Percentiles rank a stretch among this genome's conserved stretches.
phyloP scores from a whole-genome alignment of 2,888 invertebrate genomes.

The Cordilura impudica region DNA sequence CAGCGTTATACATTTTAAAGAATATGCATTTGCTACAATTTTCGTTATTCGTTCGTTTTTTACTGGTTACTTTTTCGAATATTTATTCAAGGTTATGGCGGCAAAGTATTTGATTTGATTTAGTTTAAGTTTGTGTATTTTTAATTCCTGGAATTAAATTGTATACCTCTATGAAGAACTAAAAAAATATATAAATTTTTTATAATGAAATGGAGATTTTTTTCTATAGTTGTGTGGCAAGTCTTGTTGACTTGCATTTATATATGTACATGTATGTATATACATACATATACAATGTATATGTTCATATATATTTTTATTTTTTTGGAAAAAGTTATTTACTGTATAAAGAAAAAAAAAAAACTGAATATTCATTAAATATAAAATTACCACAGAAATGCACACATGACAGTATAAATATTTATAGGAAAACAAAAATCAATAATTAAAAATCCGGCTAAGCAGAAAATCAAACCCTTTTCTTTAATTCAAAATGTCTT shows the following conservation, averaged over 20 bases:
- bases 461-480: not conserved
- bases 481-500: not conserved
- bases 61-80: conserved; percentile 16
- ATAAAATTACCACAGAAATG: conserved; percentile 56
- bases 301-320: no score
- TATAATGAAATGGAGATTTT: conserved; percentile 56
- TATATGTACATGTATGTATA: no score
- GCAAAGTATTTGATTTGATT: conserved; percentile 63
- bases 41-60: conserved; percentile 20
- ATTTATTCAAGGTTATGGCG: conserved; percentile 60
- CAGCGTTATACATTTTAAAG: conserved; percentile 31
- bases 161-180: conserved; percentile 69
- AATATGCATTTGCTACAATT: conserved; percentile 56
- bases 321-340: conserved; percentile 31
- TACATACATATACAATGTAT: no score
- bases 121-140: conserved; percentile 57
- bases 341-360: not conserved
- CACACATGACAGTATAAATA: conserved; percentile 3
- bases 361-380: conserved; percentile 41
- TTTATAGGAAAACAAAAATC: not conserved
- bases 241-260: conserved; percentile 48
- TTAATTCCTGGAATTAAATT: conserved; percentile 75
- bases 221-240: conserved; percentile 29
- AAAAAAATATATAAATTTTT: conserved; percentile 1
- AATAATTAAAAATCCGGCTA: not conserved